Percentiles rank a stretch among this genome's conserved stretches.
phyloP scores from a whole-genome alignment of 1,140 invertebrate genomes.

The Thaumatotibia leucotreta region DNA sequence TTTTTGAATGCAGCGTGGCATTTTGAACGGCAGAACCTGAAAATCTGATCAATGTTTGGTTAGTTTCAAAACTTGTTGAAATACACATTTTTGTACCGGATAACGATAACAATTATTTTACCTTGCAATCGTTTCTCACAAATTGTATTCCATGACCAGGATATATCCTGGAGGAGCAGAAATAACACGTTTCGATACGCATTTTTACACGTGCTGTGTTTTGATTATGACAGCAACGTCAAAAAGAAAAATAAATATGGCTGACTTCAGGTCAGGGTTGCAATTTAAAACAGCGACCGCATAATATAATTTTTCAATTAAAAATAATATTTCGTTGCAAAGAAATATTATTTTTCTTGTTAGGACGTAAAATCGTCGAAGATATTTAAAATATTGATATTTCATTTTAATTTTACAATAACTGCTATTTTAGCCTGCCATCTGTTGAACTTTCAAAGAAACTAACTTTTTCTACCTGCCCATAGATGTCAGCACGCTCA shows the following conservation, averaged over 20 bases:
- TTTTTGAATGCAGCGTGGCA: conserved; percentile 99
- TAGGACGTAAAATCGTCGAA: no score
- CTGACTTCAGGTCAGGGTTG: background rate
- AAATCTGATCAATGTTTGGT: conserved; percentile 83
- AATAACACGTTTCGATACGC: conserved; percentile 93
- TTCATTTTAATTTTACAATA: no score
- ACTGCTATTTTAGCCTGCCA: background rate
- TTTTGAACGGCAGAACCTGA: conserved; percentile 99
- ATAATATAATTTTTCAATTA: no score
- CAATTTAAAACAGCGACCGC: background rate
- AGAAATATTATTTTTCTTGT: no score
- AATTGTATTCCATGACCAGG: conserved; percentile 92
- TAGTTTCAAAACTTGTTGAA: conserved; percentile 17
- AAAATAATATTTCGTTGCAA: no score
- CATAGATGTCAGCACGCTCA: background rate
- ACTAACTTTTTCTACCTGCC: background rate
- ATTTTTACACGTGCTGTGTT: conserved; percentile 77
- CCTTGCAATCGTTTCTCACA: conserved; percentile 91
- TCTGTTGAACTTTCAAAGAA: background rate
- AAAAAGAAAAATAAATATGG: conserved; percentile 38
- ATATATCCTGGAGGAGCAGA: conserved; percentile 91
- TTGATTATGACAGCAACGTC: conserved; percentile 48
- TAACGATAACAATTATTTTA: conserved; percentile 54
- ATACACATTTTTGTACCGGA: conserved; percentile 10
- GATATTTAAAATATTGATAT: no score